Percentiles rank a stretch among this genome's conserved stretches.
These are phyloP conservation scores for Ceratosolen solmsi DNA, from an alignment of 1,140 invertebrate species.

Conservation along the genomic window DNA sequence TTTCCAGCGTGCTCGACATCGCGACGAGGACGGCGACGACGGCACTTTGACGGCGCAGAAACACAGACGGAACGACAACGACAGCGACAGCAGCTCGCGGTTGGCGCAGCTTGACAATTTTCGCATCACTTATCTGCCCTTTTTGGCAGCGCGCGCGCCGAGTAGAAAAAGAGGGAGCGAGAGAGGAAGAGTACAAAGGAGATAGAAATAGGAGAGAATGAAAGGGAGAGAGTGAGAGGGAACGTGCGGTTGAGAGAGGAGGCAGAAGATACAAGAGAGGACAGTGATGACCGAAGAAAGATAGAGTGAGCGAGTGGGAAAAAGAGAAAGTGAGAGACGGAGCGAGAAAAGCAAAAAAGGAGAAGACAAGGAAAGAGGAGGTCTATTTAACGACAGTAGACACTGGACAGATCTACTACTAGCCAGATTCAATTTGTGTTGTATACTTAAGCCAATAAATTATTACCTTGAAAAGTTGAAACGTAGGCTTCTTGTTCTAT, in stretches of 20 bases:
- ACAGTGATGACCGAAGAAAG: background rate
- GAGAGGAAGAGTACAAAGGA: background rate
- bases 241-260: background rate
- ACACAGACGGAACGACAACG: constrained; percentile 30
- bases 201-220: background rate
- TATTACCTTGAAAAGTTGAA: background rate
- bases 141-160: constrained; percentile 62
- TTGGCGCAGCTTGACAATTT: constrained; percentile 62
- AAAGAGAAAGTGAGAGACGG: background rate
- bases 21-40: constrained; percentile 45
- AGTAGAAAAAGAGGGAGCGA: constrained; percentile 48
- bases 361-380: background rate
- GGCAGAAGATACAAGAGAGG: background rate
- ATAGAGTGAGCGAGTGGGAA: background rate
- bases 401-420: too few relatives aligned
- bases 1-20: constrained; percentile 75
- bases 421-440: background rate
- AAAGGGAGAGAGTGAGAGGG: background rate
- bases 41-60: constrained; percentile 29
- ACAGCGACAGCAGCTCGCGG: constrained; percentile 46
- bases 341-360: background rate
- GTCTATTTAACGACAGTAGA: too few relatives aligned
- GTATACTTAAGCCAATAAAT: background rate
- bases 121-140: constrained; percentile 66
- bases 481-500: background rate